These are phyloP conservation scores for Hippolais icterina DNA, from an alignment of 2,113 vertebrate species.

Conservation along the genomic window DNA sequence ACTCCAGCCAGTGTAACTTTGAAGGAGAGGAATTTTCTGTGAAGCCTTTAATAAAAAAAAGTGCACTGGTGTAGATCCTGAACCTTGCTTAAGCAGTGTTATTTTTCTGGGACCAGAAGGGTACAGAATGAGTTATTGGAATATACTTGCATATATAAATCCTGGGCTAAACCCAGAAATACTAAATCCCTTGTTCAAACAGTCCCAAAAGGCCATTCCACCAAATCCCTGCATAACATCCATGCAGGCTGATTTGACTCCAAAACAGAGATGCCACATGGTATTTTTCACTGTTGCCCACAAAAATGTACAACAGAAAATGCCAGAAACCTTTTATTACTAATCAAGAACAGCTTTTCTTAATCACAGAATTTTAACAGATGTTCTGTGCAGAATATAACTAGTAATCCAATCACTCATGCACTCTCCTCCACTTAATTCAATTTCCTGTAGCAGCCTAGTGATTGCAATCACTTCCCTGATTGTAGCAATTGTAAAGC, in stretches of 20 bases:
- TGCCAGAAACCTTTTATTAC: neutral
- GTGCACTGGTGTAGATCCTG: neutral
- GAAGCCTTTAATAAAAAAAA: neutral
- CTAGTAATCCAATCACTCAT: neutral
- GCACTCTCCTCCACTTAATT: slow-evolving; percentile 14
- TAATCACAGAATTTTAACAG: neutral
- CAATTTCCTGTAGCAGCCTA: neutral
- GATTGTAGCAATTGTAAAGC: neutral
- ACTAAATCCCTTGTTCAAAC: neutral
- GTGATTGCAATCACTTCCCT: slow-evolving; percentile 25
- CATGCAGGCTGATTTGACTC: neutral
- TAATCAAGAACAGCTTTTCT: slow-evolving; percentile 29
- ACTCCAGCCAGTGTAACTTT: neutral
- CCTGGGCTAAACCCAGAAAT: neutral
- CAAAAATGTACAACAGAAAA: neutral
- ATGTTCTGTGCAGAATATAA: neutral
- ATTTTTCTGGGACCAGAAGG: neutral
- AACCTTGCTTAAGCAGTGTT: neutral
- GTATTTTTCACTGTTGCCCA: neutral
- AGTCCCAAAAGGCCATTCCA: neutral
- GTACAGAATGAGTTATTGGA: neutral
- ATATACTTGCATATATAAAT: neutral
- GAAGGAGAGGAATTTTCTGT: neutral
- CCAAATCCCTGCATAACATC: neutral
- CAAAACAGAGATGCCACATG: neutral